Percentiles rank a stretch among this genome's conserved stretches.
Evolutionary conservation across 2,797 vertebrate species (phyloP).

Genomic region (Pseudopleuronectes americanus): DNA sequence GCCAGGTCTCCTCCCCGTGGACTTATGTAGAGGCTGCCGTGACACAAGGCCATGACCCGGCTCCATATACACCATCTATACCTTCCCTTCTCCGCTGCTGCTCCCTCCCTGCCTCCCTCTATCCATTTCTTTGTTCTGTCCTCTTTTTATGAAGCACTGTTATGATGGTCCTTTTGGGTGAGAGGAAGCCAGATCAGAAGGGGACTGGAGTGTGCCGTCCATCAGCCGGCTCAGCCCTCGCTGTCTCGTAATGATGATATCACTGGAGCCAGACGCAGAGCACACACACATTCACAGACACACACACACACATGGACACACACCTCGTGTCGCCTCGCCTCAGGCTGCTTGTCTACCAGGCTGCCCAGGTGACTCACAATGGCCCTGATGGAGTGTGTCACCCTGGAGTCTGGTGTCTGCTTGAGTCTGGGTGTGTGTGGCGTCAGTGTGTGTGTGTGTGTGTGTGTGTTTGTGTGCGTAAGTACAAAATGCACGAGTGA

Average conservation of each 20-base stretch:
- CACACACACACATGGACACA: conserved; percentile 42
- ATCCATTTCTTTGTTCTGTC: conserved; percentile 68
- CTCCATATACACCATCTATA: conserved; percentile 39
- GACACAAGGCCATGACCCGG: conserved; percentile 68
- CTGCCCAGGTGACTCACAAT: conserved; percentile 81
- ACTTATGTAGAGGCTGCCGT: conserved; percentile 53
- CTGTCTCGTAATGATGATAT: conserved; percentile 80
- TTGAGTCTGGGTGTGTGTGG: conserved; percentile 68
- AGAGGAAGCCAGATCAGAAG: conserved; percentile 61
- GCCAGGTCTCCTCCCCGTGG: conserved; percentile 66
- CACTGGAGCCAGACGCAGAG: conserved; percentile 77
- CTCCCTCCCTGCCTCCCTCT: conserved; percentile 21
- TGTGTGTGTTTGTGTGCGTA: conserved; percentile 53
- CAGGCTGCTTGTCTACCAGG: conserved; percentile 76
- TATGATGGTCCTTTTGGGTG: conserved; percentile 50
- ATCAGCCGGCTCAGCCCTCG: conserved; percentile 66
- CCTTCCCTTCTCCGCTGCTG: conserved; percentile 21
- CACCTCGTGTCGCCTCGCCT: conserved; percentile 59
- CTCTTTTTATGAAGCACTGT: conserved; percentile 66
- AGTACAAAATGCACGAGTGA: conserved; percentile 48
- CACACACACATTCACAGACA: conserved; percentile 36
- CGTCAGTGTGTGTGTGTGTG: conserved; percentile 54
- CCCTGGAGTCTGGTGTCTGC: conserved; percentile 72
- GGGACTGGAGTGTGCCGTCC: conserved; percentile 78
- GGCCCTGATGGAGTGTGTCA: conserved; percentile 79